Evolutionary conservation across 2,888 invertebrate species (phyloP), one percentile per base, ranked within the genome.

Genomic region (Mythimna loreyi): DNA sequence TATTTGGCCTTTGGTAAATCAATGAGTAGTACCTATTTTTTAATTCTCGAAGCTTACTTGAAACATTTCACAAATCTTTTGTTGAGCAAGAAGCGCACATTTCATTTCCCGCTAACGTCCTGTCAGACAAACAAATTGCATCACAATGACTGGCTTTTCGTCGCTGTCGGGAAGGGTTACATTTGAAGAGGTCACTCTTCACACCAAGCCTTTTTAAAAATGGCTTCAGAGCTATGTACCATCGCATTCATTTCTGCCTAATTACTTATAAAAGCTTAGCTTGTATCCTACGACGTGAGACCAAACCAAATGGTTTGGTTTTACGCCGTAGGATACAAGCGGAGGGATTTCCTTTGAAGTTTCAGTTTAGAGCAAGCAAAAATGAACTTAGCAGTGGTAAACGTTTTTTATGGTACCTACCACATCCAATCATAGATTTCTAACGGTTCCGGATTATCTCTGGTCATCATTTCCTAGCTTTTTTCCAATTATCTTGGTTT

Each of bases 81-180:
- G 55, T 19, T 16, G 13, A 49, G 60, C 67, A 73, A 43, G 45
- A 25, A n/a, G 25, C n/a, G 19, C 19, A 25, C 19, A 43, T 49
- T 28, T 47, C 16, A 36, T 33, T 23, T 45, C 5, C 4, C 28
- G 40, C 52, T 62, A 43, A 19, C 69, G 45, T 3, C 16, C 30
- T 52, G 76, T 55, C 63, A 58, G 33, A 21, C 30, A 8, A 36
- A 69, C 63, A 49, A 70, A 75, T 73, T 28, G 58, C 43, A 59
- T 7, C 58, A 62, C 70, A 59, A 55, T 63, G 75, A 63, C 36
- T 45, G n/a, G 40, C 69, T n/a, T n/a, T n/a, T n/a, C 25, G 33
- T 8, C 11, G 16, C 57, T 23, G 69, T 11, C 62, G n/a, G 67
- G n/a, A 57, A 52, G 28, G 16, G 71, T 23, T 53, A 36, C 52